phyloP scores from a whole-genome alignment of 2,797 vertebrate genomes.

The Scolopax bukidnonensis region DNA sequence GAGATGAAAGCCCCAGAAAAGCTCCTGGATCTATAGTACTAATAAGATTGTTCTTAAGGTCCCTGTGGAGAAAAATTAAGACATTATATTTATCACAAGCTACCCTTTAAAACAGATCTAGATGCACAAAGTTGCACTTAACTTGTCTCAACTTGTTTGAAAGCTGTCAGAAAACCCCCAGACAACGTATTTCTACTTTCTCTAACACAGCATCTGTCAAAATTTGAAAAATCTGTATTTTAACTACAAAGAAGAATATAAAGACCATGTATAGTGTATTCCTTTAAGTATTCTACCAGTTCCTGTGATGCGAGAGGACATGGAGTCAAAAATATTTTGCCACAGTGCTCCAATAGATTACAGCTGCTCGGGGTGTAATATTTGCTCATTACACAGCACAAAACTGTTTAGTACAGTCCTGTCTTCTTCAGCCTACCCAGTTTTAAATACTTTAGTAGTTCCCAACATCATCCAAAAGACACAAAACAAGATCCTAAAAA shows the following conservation, averaged over 20 bases:
- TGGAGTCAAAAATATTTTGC: neutral
- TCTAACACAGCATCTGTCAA: neutral
- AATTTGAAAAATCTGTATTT: neutral
- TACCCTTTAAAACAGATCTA: neutral
- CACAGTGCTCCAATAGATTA: neutral
- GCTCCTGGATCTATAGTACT: conserved; percentile 92
- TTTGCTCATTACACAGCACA: neutral
- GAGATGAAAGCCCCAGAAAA: conserved; percentile 89
- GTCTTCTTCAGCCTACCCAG: neutral
- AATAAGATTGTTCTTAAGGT: conserved; percentile 95
- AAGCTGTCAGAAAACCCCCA: neutral
- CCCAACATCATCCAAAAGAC: neutral
- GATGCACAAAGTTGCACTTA: neutral
- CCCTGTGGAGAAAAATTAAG: conserved; percentile 79
- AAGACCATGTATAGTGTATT: neutral
- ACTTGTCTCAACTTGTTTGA: neutral
- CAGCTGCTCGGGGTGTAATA: neutral
- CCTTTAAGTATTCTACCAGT: neutral
- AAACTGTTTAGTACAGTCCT: neutral
- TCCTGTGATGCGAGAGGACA: neutral
- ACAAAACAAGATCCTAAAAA: conserved; percentile 9
- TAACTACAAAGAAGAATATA: neutral
- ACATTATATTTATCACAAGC: neutral
- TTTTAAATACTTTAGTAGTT: neutral
- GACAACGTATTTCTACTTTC: neutral